These are phyloP conservation scores for Drosophila sp. DNA, from an alignment of 1,140 invertebrate species.

Conservation along the genomic window DNA sequence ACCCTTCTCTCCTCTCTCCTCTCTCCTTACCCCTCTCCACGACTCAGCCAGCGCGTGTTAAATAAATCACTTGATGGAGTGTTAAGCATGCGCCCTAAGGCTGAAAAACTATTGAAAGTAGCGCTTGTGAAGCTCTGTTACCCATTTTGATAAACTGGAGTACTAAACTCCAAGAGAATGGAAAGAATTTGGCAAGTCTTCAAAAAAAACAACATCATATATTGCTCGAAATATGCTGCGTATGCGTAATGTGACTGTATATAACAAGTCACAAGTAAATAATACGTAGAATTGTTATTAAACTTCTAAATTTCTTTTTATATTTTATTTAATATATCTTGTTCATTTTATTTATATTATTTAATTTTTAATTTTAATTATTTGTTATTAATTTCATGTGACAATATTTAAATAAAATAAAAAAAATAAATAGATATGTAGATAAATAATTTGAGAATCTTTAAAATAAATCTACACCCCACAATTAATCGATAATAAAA, in stretches of 20 bases:
- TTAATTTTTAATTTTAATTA: too few species aligned
- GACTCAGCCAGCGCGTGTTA: constrained; percentile 58
- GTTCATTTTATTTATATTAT: too few species aligned
- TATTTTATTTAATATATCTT: too few species aligned
- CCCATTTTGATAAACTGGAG: constrained; percentile 23
- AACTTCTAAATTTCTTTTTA: too few species aligned
- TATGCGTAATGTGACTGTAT: constrained; percentile 17
- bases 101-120: constrained; percentile 42
- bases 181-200: neutral
- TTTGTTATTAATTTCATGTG: too few species aligned
- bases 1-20: neutral
- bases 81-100: constrained; percentile 59
- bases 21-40: too few species aligned
- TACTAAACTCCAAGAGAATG: constrained; percentile 5
- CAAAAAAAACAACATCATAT: neutral
- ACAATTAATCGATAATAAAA: too few species aligned
- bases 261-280: neutral
- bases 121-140: constrained; percentile 31
- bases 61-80: constrained; percentile 81
- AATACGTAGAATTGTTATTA: neutral
- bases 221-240: neutral
- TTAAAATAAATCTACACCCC: neutral
- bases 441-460: too few species aligned
- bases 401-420: too few species aligned
- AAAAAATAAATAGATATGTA: neutral